Percentiles rank a stretch among this genome's conserved stretches.
phyloP scores from a whole-genome alignment of 2,113 vertebrate species.

The Hipposideros armiger region DNA sequence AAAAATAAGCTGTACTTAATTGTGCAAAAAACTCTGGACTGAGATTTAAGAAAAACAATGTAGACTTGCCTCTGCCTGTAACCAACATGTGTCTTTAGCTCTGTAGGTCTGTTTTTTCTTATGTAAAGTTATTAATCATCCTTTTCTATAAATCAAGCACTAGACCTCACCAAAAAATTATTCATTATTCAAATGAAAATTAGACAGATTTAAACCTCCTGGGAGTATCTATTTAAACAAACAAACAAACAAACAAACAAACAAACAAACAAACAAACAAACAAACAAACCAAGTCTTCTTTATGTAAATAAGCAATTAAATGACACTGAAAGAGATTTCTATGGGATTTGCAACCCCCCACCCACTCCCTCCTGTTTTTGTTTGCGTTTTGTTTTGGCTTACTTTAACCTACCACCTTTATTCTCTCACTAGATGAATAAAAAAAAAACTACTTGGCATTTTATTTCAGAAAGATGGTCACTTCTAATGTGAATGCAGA shows the following conservation, averaged over 20 bases:
- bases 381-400: neutral
- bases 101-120: neutral
- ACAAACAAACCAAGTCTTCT: neutral
- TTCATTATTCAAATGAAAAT: neutral
- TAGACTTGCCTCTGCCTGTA: neutral
- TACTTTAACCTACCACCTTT: conserved; percentile 4
- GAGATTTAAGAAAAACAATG: neutral
- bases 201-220: neutral
- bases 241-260: neutral
- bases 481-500: neutral
- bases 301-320: conserved; percentile 7
- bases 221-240: neutral
- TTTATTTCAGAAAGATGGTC: conserved; percentile 53
- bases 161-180: neutral
- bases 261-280: too few species aligned
- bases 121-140: neutral
- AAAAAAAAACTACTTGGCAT: neutral
- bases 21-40: neutral
- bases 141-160: neutral
- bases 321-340: neutral
- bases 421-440: neutral
- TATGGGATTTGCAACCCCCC: neutral
- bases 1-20: neutral
- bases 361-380: neutral
- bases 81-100: neutral